A percentile compares a stretch with the other conserved stretches of the same genome.
Evolutionary conservation across 2,113 vertebrate genomes (phyloP).

Genomic region (Lampris megalopsis): DNA sequence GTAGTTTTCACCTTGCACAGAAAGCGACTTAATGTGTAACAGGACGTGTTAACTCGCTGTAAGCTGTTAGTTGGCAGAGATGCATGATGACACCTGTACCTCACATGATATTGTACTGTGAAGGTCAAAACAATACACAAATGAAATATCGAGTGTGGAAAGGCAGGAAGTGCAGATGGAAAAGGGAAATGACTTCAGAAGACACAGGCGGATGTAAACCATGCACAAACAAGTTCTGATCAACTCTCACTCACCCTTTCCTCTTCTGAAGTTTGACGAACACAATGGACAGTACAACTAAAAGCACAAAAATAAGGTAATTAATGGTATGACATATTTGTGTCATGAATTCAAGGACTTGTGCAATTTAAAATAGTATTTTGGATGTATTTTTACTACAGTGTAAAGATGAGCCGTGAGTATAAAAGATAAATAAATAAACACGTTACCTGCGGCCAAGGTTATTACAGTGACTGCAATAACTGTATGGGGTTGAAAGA

Average conservation of each 20-base stretch:
- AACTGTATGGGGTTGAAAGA: conserved; percentile 40
- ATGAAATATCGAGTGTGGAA: background rate
- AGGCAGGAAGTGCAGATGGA: background rate
- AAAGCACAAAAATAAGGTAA: background rate
- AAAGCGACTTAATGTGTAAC: too few species aligned
- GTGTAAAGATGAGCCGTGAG: background rate
- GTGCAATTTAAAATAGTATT: too few species aligned
- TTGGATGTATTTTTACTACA: background rate
- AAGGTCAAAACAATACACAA: too few species aligned
- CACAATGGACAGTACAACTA: background rate
- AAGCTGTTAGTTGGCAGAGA: background rate
- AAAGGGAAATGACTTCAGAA: background rate
- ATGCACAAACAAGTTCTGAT: conserved; percentile 13
- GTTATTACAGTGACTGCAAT: conserved; percentile 1
- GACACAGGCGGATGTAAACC: conserved; percentile 1
- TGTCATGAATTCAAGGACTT: too few species aligned
- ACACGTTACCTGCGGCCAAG: conserved; percentile 46
- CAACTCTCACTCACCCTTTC: conserved; percentile 68
- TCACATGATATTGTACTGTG: background rate
- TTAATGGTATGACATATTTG: too few species aligned
- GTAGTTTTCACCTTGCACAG: too few species aligned
- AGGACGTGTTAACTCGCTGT: background rate
- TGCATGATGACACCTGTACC: background rate
- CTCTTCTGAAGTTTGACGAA: conserved; percentile 8
- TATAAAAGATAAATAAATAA: background rate